Evolutionary conservation across 1,140 invertebrate genomes (phyloP).

Genomic region (Drosophila albomicans): DNA sequence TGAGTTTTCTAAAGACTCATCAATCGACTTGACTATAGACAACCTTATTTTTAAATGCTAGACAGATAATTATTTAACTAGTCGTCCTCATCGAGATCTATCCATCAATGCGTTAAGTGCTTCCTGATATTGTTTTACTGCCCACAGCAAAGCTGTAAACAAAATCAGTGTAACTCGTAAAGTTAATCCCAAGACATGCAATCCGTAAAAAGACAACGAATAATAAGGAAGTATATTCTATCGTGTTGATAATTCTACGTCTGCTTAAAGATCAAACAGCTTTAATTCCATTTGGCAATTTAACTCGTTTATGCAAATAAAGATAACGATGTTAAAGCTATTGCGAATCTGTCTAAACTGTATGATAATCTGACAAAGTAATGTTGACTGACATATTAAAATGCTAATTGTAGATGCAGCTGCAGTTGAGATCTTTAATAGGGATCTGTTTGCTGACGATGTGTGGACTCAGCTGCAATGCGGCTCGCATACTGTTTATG

Average conservation of each 20-base stretch:
- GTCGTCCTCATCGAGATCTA: neutral
- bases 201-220: neutral
- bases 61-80: neutral
- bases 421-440: constrained; percentile 47
- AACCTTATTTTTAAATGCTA: neutral
- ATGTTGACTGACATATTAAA: constrained; percentile 39
- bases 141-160: neutral
- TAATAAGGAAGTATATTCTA: constrained; percentile 31
- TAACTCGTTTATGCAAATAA: constrained; percentile 62
- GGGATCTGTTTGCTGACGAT: constrained; percentile 45
- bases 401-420: constrained; percentile 72
- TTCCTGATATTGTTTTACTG: constrained; percentile 14
- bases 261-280: constrained; percentile 19
- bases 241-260: constrained; percentile 17
- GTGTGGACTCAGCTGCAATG: constrained; percentile 18
- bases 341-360: constrained; percentile 31
- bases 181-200: neutral
- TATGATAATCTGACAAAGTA: constrained; percentile 52
- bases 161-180: constrained; percentile 1
- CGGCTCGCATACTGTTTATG: constrained; percentile 78
- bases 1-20: neutral
- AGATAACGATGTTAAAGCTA: constrained; percentile 21
- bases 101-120: neutral
- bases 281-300: constrained; percentile 24
- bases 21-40: neutral